These are phyloP conservation scores for Amphiprion ocellaris DNA, from an alignment of 2,113 vertebrate species.

Conservation along the genomic window DNA sequence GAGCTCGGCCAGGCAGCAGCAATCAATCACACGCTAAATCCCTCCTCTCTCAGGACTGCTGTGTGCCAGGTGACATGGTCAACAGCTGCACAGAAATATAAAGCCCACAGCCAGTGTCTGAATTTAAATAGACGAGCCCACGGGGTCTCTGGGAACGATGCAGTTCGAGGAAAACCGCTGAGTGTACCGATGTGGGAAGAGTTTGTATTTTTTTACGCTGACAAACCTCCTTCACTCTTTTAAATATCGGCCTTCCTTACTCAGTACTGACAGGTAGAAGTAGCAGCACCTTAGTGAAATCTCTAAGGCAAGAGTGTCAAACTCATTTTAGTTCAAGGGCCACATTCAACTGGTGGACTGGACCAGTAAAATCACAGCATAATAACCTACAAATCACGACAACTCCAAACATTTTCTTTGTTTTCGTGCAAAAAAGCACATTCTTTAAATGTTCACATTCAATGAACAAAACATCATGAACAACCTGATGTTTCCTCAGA, in stretches of 20 bases:
- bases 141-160: background rate
- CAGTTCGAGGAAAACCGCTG: background rate
- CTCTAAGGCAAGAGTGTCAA: background rate
- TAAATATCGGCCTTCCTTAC: background rate
- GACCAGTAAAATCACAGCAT: too few relatives aligned
- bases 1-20: conserved; percentile 68
- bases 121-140: conserved; percentile 46
- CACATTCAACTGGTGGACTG: too few relatives aligned
- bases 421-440: too few relatives aligned
- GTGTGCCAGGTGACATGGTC: conserved; percentile 70
- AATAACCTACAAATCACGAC: too few relatives aligned
- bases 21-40: conserved; percentile 79
- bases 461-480: too few relatives aligned
- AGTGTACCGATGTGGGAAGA: background rate
- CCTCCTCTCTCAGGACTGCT: conserved; percentile 60
- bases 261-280: background rate
- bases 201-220: background rate
- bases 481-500: too few relatives aligned
- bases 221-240: background rate
- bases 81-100: conserved; percentile 63
- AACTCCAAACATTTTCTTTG: too few relatives aligned
- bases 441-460: too few relatives aligned
- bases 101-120: conserved; percentile 32
- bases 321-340: too few relatives aligned
- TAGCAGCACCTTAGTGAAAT: too few relatives aligned